Evolutionary conservation across 2,113 vertebrate genomes (phyloP).

Genomic region (Cynopterus brachyotis): DNA sequence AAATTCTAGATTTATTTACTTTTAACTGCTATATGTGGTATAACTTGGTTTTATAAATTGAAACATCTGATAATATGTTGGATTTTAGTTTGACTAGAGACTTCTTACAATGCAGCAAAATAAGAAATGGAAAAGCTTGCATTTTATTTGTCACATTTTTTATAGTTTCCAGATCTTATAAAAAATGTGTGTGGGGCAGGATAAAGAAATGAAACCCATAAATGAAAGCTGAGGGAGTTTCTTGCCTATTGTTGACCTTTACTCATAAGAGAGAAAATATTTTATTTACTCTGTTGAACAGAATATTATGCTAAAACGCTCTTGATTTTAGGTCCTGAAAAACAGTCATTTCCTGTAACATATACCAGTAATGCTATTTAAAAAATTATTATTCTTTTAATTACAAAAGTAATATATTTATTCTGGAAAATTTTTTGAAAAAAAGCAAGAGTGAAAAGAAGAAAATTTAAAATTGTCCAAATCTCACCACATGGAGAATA

Average conservation of each 20-base stretch:
- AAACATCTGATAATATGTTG: background rate
- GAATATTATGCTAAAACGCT: slow-evolving; percentile 70
- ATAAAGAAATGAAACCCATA: background rate
- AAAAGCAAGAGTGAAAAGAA: background rate
- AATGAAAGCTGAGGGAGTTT: slow-evolving; percentile 28
- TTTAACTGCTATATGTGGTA: background rate
- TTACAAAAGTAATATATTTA: slow-evolving; percentile 7
- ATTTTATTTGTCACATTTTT: slow-evolving; percentile 26
- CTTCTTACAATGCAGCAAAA: background rate
- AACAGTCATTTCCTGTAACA: slow-evolving; percentile 77
- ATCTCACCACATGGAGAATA: background rate
- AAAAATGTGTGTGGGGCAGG: background rate
- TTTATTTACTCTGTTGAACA: slow-evolving; percentile 53
- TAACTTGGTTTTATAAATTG: background rate
- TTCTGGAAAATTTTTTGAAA: background rate
- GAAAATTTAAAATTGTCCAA: background rate
- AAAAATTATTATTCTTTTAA: slow-evolving; percentile 37
- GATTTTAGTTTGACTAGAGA: background rate
- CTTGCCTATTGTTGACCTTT: slow-evolving; percentile 32
- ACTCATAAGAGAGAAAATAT: slow-evolving; percentile 69
- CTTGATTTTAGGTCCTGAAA: slow-evolving; percentile 82
- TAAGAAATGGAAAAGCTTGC: background rate
- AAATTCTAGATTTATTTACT: slow-evolving; percentile 11
- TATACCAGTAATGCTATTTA: no score
- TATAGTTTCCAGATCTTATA: background rate